Conservation (phyloP, 2,797 vertebrate species). For the Sebastes matsubarae region DNA sequence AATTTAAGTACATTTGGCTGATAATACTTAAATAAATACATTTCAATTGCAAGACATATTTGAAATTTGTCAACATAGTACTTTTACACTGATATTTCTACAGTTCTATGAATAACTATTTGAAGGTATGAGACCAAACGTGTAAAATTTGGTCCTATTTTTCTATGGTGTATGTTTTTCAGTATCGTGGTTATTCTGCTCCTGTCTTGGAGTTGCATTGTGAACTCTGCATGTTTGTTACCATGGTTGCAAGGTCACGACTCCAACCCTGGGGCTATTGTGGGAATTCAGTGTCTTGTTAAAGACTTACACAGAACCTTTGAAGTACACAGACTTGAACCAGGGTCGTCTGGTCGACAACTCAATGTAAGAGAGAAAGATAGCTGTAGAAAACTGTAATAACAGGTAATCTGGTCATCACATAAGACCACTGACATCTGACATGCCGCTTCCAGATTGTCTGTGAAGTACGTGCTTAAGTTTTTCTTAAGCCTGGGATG, state of each 20-base stretch:
- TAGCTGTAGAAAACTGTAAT: neutral
- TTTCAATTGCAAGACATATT: neutral
- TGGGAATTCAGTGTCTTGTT: constrained; percentile 36
- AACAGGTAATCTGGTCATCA: neutral
- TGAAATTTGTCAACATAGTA: neutral
- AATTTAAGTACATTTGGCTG: neutral
- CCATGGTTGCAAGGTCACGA: constrained; percentile 36
- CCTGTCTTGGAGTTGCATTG: neutral
- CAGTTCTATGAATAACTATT: neutral
- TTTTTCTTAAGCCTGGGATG: neutral
- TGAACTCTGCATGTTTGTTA: constrained; percentile 16
- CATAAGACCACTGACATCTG: neutral
- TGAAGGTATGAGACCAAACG: neutral
- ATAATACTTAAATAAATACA: neutral
- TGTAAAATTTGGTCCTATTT: neutral
- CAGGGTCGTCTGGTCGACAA: constrained; percentile 8
- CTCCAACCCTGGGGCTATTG: constrained; percentile 38
- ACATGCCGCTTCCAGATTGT: neutral
- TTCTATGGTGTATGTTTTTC: neutral
- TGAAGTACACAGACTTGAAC: constrained; percentile 30
- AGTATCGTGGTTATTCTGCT: neutral
- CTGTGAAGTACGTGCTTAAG: neutral
- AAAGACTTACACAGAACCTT: constrained; percentile 24
- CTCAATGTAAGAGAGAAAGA: neutral
- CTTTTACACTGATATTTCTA: neutral